These are phyloP conservation scores for Ia io DNA, from an alignment of 2,113 vertebrate species.

Conservation along the genomic window DNA sequence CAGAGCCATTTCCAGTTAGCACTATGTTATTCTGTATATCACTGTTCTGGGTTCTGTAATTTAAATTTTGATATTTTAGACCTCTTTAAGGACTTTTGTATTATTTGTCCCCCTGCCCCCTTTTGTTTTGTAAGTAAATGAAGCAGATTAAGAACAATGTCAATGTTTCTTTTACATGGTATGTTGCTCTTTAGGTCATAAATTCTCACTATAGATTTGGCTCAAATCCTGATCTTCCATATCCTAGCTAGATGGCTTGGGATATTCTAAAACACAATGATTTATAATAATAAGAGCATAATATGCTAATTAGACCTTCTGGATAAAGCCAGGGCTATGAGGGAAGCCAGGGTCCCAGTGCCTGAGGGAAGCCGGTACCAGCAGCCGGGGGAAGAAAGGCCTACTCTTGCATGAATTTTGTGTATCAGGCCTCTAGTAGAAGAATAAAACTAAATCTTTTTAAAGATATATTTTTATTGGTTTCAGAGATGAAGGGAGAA, in stretches of 20 bases:
- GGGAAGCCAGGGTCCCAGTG: too few species aligned
- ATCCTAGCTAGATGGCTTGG: not conserved
- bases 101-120: rapidly evolving
- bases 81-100: not conserved
- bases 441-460: not conserved
- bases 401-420: too few species aligned
- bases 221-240: not conserved
- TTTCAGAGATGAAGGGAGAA: too few species aligned
- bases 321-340: too few species aligned
- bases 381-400: too few species aligned
- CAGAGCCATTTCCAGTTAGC: not conserved
- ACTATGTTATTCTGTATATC: not conserved
- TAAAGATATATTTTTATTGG: too few species aligned
- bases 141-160: not conserved
- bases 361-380: too few species aligned
- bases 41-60: not conserved
- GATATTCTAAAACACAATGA: not conserved
- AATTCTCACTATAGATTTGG: not conserved
- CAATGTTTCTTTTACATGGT: not conserved
- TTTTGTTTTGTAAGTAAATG: not conserved
- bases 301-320: too few species aligned
- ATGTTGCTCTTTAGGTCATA: not conserved
- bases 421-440: too few species aligned
- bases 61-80: not conserved
- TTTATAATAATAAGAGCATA: too few species aligned